Conservation (phyloP, 1,140 invertebrate species). For the Diprion similis region DNA sequence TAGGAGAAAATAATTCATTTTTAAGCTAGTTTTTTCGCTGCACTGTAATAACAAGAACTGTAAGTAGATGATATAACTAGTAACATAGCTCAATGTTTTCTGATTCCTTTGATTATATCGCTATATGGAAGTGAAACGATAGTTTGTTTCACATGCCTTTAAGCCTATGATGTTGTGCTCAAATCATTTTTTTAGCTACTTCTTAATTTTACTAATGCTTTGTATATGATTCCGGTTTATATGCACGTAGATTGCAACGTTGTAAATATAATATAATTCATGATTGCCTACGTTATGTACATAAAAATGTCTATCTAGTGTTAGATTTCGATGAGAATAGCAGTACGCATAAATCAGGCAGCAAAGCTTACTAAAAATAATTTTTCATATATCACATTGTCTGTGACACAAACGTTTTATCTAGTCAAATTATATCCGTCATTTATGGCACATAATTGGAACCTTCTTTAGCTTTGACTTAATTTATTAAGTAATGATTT, state of each 20-base stretch:
- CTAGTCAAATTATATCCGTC: background rate
- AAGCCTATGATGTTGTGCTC: background rate
- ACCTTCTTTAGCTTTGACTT: background rate
- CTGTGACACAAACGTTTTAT: background rate
- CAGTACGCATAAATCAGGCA: background rate
- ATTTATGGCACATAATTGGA: background rate
- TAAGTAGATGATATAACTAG: background rate
- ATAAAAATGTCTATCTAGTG: conserved; percentile 26
- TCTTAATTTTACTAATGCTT: background rate
- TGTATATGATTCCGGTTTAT: background rate
- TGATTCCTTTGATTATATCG: background rate
- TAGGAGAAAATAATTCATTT: background rate
- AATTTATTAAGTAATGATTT: too few relatives aligned
- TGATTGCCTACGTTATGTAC: conserved; percentile 24
- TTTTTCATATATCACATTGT: background rate
- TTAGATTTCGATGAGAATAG: conserved; percentile 8
- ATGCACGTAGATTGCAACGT: background rate
- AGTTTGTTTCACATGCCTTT: background rate
- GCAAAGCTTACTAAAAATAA: background rate
- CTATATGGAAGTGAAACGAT: background rate
- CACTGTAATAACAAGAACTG: background rate
- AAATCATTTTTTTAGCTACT: background rate
- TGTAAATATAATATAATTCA: conserved; percentile 1
- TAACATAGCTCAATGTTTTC: background rate
- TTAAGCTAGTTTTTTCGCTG: background rate